Evolutionary conservation across 2,797 vertebrate genomes (phyloP).

Genomic region (Acomys russatus): DNA sequence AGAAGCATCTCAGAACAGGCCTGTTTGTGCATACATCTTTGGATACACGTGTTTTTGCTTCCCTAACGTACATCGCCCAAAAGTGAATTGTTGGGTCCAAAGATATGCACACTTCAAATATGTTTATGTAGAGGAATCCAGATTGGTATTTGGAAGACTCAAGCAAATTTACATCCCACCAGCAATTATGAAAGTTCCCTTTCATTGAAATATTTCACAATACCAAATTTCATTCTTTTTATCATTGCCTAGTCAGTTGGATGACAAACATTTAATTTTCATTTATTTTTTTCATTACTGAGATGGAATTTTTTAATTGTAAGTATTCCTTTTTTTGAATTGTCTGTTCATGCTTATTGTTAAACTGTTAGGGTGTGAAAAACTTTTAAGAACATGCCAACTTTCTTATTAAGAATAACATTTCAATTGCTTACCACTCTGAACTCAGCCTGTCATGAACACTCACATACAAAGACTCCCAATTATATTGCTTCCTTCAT

Average conservation of each 20-base stretch:
- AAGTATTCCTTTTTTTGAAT: conserved; percentile 13
- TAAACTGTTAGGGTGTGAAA: conserved; percentile 44
- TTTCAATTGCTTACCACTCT: conserved; percentile 54
- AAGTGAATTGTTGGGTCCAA: conserved; percentile 11
- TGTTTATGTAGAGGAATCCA: neutral
- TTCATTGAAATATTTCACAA: conserved; percentile 51
- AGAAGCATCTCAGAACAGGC: conserved; percentile 20
- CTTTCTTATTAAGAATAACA: conserved; percentile 46
- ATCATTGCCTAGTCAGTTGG: conserved; percentile 3
- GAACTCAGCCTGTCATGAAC: conserved; percentile 20
- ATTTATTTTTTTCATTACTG: conserved; percentile 45
- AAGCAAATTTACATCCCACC: neutral
- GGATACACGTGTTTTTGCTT: neutral
- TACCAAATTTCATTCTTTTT: conserved; percentile 15
- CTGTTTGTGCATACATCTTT: neutral
- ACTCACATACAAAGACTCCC: conserved; percentile 14
- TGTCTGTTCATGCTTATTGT: conserved; percentile 31
- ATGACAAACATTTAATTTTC: conserved; percentile 28
- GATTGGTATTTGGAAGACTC: neutral
- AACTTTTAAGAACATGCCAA: conserved; percentile 54
- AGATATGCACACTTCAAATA: neutral
- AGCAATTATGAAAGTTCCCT: conserved; percentile 38
- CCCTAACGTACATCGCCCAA: neutral
- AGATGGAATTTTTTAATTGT: conserved; percentile 14
- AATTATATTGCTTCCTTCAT: neutral